These are phyloP conservation scores for Noctua comes DNA, from an alignment of 2,888 invertebrate genomes.

Conservation along the genomic window DNA sequence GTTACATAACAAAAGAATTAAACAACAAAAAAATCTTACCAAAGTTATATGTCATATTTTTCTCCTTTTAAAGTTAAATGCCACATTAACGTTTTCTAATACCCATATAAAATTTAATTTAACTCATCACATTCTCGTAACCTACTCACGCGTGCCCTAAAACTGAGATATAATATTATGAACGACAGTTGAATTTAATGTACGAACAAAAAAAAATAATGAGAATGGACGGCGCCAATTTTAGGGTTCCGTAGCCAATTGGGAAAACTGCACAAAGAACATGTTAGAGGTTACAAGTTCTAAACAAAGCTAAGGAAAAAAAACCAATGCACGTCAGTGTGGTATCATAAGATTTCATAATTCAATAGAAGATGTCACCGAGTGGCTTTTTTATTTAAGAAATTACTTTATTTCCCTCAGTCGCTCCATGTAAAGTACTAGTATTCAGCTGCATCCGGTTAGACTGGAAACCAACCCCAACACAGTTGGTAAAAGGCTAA, in stretches of 20 bases:
- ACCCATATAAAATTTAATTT: slow-evolving; percentile 28
- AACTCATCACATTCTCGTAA: slow-evolving; percentile 19
- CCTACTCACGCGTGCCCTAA: slow-evolving; percentile 33
- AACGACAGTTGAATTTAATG: slow-evolving; percentile 46
- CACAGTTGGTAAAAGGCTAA: no score
- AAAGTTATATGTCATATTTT: not conserved
- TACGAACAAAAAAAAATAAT: slow-evolving; percentile 46
- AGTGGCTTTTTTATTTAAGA: not conserved
- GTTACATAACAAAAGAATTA: not conserved
- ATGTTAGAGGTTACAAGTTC: not conserved
- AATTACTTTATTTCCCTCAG: not conserved
- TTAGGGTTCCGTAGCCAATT: not conserved
- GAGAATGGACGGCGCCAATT: slow-evolving; percentile 1
- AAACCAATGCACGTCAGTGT: not conserved
- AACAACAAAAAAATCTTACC: not conserved
- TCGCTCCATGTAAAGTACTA: no score
- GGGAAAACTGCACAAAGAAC: not conserved
- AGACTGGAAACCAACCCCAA: no score
- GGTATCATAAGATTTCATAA: not conserved
- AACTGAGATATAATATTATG: slow-evolving; percentile 42
- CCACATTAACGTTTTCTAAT: slow-evolving; percentile 6
- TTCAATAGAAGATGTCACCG: not conserved
- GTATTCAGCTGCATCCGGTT: no score
- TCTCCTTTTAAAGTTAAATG: not conserved
- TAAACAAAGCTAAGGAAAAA: not conserved